Evolutionary conservation across 2,797 vertebrate species (phyloP), one percentile per base, ranked within the genome.

Genomic region (Neoniphon sammara): DNA sequence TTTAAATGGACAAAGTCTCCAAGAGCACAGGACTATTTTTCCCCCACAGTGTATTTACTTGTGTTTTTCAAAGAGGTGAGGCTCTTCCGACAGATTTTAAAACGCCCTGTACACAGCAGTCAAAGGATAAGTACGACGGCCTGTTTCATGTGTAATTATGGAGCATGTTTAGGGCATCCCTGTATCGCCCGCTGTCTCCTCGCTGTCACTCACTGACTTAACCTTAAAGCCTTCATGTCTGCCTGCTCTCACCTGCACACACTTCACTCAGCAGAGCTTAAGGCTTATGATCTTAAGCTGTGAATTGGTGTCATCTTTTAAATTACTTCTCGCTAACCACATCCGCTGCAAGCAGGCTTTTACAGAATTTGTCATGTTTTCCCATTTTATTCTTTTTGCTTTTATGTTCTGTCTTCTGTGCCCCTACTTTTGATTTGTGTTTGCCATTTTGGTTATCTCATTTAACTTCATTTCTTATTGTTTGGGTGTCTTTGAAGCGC

Each of bases 321-420:
- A 54, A 27, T 59, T 20, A 21, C 39, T 7, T 57, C 9, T 57
- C n/a, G n/a, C 39, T 5, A 66, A 55, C 11, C 12, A 39, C 36
- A 49, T 47, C 76, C 73, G 21, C 46, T 23, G 47, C 64, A 47
- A n/a, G 53, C 54, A 39, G 9, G 36, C 36, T 39, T 55, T 68
- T 20, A 39, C 10, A 39, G n/a, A 50, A 20, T n/a, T 50, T 50
- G 17, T 20, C 7, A n/a, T 50, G 10, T 49, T 18, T 49, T n/a
- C 18, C 17, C 7, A 6, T 50, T 9, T 50, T 50, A n/a, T 50
- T 50, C 15, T 50, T 50, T 8, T 39, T 39, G 36, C 36, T 11
- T 12, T 39, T 34, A 5, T 34, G 7, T 34, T 34, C 31, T 34
- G n/a, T n/a, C n/a, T n/a, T 34, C 31, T 34, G 31, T 34, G 4